phyloP scores from a whole-genome alignment of 2,113 vertebrate genomes.

The Silurus meridionalis region DNA sequence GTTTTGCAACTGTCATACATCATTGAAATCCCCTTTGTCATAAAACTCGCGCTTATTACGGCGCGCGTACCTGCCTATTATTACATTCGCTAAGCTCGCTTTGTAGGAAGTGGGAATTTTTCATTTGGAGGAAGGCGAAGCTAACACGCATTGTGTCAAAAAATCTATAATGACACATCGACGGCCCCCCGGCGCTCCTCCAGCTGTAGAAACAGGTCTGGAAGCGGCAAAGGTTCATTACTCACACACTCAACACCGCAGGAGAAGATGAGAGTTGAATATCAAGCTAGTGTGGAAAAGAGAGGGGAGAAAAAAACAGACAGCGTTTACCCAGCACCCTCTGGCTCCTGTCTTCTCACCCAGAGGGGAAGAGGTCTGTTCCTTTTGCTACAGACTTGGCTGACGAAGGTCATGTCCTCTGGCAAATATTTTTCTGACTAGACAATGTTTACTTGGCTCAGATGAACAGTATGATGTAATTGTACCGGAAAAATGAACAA shows the following conservation, averaged over 20 bases:
- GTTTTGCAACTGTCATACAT: constrained; percentile 33
- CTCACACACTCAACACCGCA: constrained; percentile 47
- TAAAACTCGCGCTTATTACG: constrained; percentile 37
- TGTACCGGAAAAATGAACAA: background rate
- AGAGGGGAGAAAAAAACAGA: constrained; percentile 26
- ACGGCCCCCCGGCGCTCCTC: constrained; percentile 42
- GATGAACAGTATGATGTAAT: constrained; percentile 17
- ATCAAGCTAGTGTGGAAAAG: constrained; percentile 48
- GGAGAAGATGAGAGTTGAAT: constrained; percentile 56
- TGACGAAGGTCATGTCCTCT: constrained; percentile 46
- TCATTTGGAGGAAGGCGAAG: constrained; percentile 41
- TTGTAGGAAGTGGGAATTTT: constrained; percentile 31
- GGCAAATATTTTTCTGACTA: constrained; percentile 13
- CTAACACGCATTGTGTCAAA: constrained; percentile 45
- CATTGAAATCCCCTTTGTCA: constrained; percentile 36
- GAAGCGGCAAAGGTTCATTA: constrained; percentile 54
- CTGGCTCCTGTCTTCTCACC: constrained; percentile 34
- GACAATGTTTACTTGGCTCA: constrained; percentile 1
- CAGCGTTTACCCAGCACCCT: constrained; percentile 45
- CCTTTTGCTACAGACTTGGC: constrained; percentile 37
- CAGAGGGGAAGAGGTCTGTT: constrained; percentile 43
- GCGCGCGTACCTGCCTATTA: constrained; percentile 30
- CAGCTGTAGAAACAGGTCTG: constrained; percentile 56
- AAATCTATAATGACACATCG: constrained; percentile 46
- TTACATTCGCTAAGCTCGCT: constrained; percentile 32